These are phyloP conservation scores for Dorcus hopei DNA, from an alignment of 2,888 invertebrate genomes.

Conservation along the genomic window DNA sequence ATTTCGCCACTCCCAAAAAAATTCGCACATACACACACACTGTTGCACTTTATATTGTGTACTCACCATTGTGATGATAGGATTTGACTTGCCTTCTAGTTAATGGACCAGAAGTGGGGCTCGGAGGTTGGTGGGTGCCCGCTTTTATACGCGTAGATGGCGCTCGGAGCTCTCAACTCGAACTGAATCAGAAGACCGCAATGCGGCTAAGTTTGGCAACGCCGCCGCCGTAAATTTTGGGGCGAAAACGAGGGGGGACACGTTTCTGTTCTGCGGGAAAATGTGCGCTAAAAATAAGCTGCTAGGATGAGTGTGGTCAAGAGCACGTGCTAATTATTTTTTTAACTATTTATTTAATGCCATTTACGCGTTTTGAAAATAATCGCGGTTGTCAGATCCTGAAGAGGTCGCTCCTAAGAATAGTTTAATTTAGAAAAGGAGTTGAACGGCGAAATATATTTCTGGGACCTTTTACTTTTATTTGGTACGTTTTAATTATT, in stretches of 20 bases:
- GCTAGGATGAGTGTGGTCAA: constrained; percentile 4
- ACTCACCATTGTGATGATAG: constrained; percentile 23
- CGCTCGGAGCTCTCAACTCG: constrained; percentile 50
- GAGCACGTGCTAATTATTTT: constrained; percentile 7
- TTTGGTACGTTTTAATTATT: background rate
- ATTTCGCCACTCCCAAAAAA: background rate
- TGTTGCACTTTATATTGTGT: constrained; percentile 8
- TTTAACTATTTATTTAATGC: no score
- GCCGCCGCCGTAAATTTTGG: constrained; percentile 3
- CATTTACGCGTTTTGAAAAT: no score
- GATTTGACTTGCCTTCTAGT: constrained; percentile 63
- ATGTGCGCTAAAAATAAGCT: constrained; percentile 6
- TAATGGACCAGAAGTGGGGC: constrained; percentile 77
- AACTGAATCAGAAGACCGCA: constrained; percentile 17
- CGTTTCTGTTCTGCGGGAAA: background rate
- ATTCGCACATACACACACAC: background rate
- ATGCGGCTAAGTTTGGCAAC: constrained; percentile 27
- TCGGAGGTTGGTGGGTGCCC: constrained; percentile 62
- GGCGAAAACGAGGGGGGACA: background rate
- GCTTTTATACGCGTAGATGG: constrained; percentile 76
- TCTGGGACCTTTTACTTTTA: background rate
- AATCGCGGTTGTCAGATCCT: no score
- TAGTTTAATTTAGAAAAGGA: no score
- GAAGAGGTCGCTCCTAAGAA: no score
- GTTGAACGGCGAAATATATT: no score